These are phyloP conservation scores for Phallusia fumigata DNA, from an alignment of 23 tunicate species.

Conservation along the genomic window DNA sequence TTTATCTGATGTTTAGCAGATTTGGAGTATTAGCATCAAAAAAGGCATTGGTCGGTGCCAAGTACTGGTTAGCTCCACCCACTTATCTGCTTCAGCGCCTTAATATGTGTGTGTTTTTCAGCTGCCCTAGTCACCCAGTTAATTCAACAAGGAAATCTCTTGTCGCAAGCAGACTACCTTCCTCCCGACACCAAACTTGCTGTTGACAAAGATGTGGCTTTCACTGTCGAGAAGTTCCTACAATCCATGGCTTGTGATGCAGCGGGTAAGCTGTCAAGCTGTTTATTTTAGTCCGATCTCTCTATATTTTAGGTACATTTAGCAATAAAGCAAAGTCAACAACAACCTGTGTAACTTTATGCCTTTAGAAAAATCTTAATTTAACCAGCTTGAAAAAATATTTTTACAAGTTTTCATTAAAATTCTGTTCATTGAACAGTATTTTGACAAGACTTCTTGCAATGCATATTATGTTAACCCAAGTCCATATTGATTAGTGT, in stretches of 20 bases:
- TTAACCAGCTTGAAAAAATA: too few species aligned
- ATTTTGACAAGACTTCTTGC: too few species aligned
- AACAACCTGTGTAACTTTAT: too few species aligned
- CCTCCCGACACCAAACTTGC: slow-evolving; percentile 47
- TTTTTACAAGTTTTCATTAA: too few species aligned
- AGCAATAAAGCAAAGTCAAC: too few species aligned
- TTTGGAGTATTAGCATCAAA: background rate
- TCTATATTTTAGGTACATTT: too few species aligned
- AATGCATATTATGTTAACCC: too few species aligned
- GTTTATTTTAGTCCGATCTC: background rate
- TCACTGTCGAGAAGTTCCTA: slow-evolving; percentile 56
- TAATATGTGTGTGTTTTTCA: slow-evolving; percentile 3
- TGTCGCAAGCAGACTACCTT: slow-evolving; percentile 34
- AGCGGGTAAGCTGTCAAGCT: slow-evolving; percentile 22
- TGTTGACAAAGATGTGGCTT: slow-evolving; percentile 67
- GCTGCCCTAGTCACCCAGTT: slow-evolving; percentile 73
- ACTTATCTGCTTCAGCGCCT: background rate
- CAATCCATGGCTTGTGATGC: slow-evolving; percentile 63
- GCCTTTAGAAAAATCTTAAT: too few species aligned
- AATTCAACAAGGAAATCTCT: slow-evolving; percentile 59
- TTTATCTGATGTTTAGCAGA: too few species aligned
- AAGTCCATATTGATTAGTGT: too few species aligned
- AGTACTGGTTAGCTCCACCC: background rate
- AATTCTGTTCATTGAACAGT: too few species aligned
- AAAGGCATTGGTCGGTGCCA: background rate